A percentile compares a stretch with the other conserved stretches of the same genome.
These are phyloP conservation scores for Drosophila demipolita DNA, from an alignment of 2,888 invertebrate species.

Conservation along the genomic window DNA sequence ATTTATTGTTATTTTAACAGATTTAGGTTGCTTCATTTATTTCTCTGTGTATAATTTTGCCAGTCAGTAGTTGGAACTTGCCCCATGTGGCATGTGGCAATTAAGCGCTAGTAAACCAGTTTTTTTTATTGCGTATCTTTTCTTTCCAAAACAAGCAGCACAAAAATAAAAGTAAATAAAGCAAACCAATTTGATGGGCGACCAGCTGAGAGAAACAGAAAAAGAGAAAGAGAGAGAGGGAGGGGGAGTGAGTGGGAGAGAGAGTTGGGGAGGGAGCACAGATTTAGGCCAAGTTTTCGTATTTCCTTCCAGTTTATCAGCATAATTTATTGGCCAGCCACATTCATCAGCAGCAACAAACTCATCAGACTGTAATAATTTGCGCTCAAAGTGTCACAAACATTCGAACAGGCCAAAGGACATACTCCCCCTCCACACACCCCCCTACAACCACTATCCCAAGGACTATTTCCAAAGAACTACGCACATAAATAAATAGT, in stretches of 20 bases:
- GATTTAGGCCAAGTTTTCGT: conserved; percentile 16
- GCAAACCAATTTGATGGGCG: conserved; percentile 74
- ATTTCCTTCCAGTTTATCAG: conserved; percentile 40
- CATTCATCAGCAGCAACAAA: conserved; percentile 72
- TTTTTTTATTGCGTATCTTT: conserved; percentile 16
- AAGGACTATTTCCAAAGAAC: neutral
- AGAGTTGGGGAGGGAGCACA: conserved; percentile 5
- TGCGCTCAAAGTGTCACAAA: conserved; percentile 75
- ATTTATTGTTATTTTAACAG: neutral
- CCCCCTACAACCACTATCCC: neutral
- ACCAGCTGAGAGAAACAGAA: conserved; percentile 18
- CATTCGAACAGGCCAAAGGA: conserved; percentile 37
- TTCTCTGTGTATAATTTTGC: conserved; percentile 2
- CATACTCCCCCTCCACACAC: neutral
- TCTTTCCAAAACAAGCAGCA: conserved; percentile 40
- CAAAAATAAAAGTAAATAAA: conserved; percentile 75
- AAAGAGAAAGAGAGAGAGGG: neutral
- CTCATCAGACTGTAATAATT: conserved; percentile 81
- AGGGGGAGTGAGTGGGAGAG: conserved; percentile 17
- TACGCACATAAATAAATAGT: conserved; percentile 37
- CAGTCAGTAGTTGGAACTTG: neutral
- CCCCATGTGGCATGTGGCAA: conserved; percentile 33
- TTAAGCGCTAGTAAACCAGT: conserved; percentile 46
- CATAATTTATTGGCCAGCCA: conserved; percentile 73
- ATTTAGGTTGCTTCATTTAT: neutral